Evolutionary conservation across 2,888 invertebrate genomes (phyloP).

Genomic region (Embidobia sp.): DNA sequence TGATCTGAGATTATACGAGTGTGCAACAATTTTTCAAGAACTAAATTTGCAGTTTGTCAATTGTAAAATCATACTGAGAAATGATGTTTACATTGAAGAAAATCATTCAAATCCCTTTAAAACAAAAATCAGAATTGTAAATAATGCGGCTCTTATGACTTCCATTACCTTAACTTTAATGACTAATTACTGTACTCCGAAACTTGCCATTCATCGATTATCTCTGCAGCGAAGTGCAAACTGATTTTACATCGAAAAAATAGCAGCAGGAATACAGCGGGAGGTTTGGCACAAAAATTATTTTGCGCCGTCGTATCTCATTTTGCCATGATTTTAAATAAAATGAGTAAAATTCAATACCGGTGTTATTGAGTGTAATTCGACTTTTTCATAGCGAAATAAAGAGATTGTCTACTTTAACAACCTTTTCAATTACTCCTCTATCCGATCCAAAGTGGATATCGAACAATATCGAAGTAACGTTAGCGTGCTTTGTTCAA

Average conservation of each 20-base stretch:
- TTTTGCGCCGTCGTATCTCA: constrained; percentile 18
- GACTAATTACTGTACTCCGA: too few species aligned
- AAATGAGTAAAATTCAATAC: constrained; percentile 52
- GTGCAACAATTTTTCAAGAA: too few species aligned
- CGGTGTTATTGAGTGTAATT: constrained; percentile 50
- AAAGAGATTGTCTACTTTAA: constrained; percentile 62
- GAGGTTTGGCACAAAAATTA: constrained; percentile 10
- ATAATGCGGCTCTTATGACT: too few species aligned
- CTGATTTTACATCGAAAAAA: not conserved
- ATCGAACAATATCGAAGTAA: constrained; percentile 64
- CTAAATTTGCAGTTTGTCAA: too few species aligned
- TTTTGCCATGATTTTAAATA: constrained; percentile 51
- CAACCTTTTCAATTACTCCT: constrained; percentile 62
- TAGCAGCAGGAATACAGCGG: not conserved
- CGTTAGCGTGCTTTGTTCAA: constrained; percentile 61
- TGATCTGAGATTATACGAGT: too few species aligned
- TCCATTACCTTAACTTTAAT: too few species aligned
- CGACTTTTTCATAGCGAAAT: constrained; percentile 49
- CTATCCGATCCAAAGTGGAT: constrained; percentile 63
- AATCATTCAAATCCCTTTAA: too few species aligned
- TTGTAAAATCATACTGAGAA: too few species aligned
- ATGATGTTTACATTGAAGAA: too few species aligned
- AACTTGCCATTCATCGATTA: too few species aligned
- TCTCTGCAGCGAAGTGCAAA: too few species aligned
- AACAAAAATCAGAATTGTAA: too few species aligned